Conservation (phyloP, 2,888 invertebrate species). For the Polydrusus cervinus region DNA sequence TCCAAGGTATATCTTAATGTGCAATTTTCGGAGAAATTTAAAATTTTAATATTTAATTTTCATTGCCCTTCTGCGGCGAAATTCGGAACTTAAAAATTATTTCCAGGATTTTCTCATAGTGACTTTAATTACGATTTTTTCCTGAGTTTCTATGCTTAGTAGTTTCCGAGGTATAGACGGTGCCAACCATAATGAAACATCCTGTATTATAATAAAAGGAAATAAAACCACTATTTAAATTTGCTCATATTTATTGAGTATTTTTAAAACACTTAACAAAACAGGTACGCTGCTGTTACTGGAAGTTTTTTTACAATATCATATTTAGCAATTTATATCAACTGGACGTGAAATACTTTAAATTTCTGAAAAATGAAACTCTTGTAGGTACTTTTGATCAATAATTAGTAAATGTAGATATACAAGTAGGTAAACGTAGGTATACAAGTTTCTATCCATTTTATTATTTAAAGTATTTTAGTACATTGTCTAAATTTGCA, state of each 20-base stretch:
- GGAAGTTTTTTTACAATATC: conserved; percentile 42
- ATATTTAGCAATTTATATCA: conserved; percentile 4
- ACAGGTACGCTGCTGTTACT: conserved; percentile 46
- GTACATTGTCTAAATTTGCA: background rate
- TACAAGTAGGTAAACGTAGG: background rate
- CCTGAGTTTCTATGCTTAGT: too few relatives aligned
- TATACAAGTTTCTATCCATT: background rate
- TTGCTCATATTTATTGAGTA: conserved; percentile 36
- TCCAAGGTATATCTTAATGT: too few relatives aligned
- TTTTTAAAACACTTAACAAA: conserved; percentile 49
- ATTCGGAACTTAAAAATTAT: too few relatives aligned
- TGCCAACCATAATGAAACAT: too few relatives aligned
- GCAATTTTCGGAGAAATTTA: too few relatives aligned
- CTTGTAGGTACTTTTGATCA: background rate
- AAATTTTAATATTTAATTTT: too few relatives aligned
- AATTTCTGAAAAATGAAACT: conserved; percentile 3
- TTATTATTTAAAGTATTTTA: conserved; percentile 15
- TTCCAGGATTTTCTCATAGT: too few relatives aligned
- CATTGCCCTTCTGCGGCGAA: too few relatives aligned
- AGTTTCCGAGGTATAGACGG: too few relatives aligned
- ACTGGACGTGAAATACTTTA: conserved; percentile 14
- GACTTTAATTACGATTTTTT: too few relatives aligned
- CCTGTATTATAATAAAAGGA: background rate
- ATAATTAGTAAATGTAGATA: background rate
- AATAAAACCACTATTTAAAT: background rate